Base-by-base conservation (phyloP, 1,140 invertebrate genomes). In the Ceratina japonica region DNA sequence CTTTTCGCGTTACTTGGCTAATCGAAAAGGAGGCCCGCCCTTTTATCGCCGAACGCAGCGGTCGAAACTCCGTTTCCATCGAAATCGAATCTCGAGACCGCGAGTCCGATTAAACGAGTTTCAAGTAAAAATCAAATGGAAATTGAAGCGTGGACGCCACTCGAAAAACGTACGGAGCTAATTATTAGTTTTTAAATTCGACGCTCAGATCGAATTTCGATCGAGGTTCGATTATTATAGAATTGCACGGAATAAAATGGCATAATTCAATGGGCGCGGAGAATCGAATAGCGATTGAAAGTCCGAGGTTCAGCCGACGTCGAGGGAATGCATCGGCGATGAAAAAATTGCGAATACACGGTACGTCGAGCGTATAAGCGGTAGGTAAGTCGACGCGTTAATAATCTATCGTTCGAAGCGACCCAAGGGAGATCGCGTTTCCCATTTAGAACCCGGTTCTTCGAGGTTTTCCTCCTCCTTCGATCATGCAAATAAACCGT, bases 401-500 rank as follows among this genome's bases (percentile, higher is more conserved):
- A 74, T 74, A 73, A 79, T 62, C 61, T 65, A 65, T 70, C 61
- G 63, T 79, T 58, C 31, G 51, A 49, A 22, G 31, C 31, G 31
- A 13, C 27, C 61, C 61, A 49, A 22, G 3, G 61, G n/a, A 79
- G 62, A 73, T 73, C 74, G 51, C 61, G 20, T 79, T 58, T 65
- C 52, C 70, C 65, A 79, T 79, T 79, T 79, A 79, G 70, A 62
- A 51, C 8, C 76, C 27, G 22, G 51, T 54, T 79, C 15, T 72
- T 65, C 49, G 59, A 65, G 52, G 37, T 37, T 18, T 51, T 59
- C 15, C 12, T 37, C 37, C 24, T 79, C 73, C 73, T 31, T 58
- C 62, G 51, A 79, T 74, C 56, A 73, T 65, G 70, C 76, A 79
- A 79, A 79, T 79, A 79, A 72, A 72, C 76, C 76, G 69, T 58